phyloP scores from a whole-genome alignment of 2,888 invertebrate species.

The Nomada lathburiana region DNA sequence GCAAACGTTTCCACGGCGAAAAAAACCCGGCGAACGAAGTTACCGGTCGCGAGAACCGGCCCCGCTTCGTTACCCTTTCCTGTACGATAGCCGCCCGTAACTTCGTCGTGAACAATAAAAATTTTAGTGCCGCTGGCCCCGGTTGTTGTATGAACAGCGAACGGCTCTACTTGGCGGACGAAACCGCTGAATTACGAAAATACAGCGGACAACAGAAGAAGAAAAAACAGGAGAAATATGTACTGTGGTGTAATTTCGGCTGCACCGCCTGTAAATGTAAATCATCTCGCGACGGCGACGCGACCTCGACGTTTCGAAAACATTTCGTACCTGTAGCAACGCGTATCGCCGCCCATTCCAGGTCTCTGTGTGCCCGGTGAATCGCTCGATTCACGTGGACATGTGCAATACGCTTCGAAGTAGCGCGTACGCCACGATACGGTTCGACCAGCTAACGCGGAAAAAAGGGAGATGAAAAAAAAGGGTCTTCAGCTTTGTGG shows the following conservation, averaged over 20 bases:
- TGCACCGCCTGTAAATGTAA: slow-evolving; percentile 50
- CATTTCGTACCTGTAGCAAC: slow-evolving; percentile 15
- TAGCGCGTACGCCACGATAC: background rate
- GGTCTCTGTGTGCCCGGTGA: slow-evolving; percentile 5
- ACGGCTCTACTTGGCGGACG: slow-evolving; percentile 35
- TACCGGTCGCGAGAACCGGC: background rate
- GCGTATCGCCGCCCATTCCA: background rate
- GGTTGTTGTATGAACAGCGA: slow-evolving; percentile 57
- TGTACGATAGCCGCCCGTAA: slow-evolving; percentile 24
- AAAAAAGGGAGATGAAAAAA: background rate
- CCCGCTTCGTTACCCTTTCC: slow-evolving; percentile 29
- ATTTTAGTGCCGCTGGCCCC: slow-evolving; percentile 45
- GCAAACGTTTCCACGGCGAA: slow-evolving; percentile 28
- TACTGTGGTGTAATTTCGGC: slow-evolving; percentile 54
- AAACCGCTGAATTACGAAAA: slow-evolving; percentile 51
- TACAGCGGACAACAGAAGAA: slow-evolving; percentile 3
- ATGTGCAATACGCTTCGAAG: background rate
- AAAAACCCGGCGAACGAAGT: slow-evolving; percentile 23
- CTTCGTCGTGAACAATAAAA: slow-evolving; percentile 51
- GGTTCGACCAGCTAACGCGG: background rate
- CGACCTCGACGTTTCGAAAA: slow-evolving; percentile 34
- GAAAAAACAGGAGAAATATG: slow-evolving; percentile 14
- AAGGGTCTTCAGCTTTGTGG: slow-evolving; percentile 54
- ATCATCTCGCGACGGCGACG: slow-evolving; percentile 46
- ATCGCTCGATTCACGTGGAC: slow-evolving; percentile 15